Evolutionary conservation across 2,113 vertebrate genomes (phyloP), one percentile per base, ranked within the genome.

Genomic region (Aix galericulata): DNA sequence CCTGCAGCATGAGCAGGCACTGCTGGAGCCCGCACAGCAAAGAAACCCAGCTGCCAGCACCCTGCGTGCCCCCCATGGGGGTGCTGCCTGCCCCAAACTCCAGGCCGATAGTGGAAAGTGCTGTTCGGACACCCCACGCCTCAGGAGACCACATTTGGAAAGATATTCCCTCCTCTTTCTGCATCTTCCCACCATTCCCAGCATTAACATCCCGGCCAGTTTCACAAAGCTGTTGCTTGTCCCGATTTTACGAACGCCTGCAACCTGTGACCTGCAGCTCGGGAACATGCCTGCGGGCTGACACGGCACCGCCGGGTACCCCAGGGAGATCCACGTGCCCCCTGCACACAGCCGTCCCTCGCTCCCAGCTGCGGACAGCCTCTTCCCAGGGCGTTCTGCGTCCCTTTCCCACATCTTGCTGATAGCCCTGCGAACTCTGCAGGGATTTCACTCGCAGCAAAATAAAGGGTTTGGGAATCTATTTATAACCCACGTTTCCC

Each of bases 1-100:
- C 62, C 68, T 2, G 0, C 32, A 3, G 4, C 4, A 34, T 29
- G 52, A 7, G 44, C 21, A 23, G 38, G 48, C 1, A 0, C 32
- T 2, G 12, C 81, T n/a, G 48, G 31, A 77, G 58, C 44, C 53
- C 1, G 0, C n/a, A 52, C 26, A 46, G 29, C 81, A 44, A 42
- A 63, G 29, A n/a, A 55, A 42, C 3, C 4, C 68, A 76, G 27
- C 59, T 36, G 67, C 50, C 63, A 62, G 46, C 50, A 55, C 15
- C n/a, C 55, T 66, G 87, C 6, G 3, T 20, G 11, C 56, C 26
- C 58, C 63, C 27, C 5, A 0, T 0, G 1, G 27, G 3, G 6
- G 5, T 53, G 42, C 52, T 34, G 44, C 46, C 62, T 6, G 11
- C 25, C 14, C 36, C 34, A 2, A 9, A 14, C 11, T 9, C 53